Base-by-base conservation (phyloP, 1,140 invertebrate genomes). In the Dolichoris vasculosae region DNA sequence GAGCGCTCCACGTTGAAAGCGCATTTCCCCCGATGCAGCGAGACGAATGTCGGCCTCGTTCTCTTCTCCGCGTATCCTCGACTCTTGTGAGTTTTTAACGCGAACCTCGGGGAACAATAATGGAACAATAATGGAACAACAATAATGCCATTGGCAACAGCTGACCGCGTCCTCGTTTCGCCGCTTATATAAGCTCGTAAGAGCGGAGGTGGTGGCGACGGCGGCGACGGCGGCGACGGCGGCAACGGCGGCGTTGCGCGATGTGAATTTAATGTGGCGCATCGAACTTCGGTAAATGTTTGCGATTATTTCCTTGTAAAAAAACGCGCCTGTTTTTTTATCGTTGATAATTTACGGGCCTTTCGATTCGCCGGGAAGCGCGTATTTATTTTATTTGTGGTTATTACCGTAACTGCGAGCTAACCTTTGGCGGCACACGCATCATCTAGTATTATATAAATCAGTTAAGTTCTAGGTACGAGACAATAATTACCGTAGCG, bases 321-420 rank as follows among this genome's bases (percentile, higher is more conserved):
- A 69, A 20, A n/a, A 38, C 7, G 23, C 9, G 38, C 26, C n/a
- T n/a, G n/a, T n/a, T n/a, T 73, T 73, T 73, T 73, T 73, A 73
- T 73, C 13, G 38, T 43, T 17, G 40, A 13, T 43, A 26, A 43
- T 73, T 43, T 32, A 73, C 69, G 15, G 40, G 69, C 69, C 38
- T 43, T 8, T 6, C 11, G 20, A n/a, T 73, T 73, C 15, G 4
- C n/a, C 38, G 23, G 26, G 20, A n/a, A n/a, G 38, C 32, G 23
- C 40, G 23, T n/a, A 73, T 73, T 73, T 43, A 73, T 73, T 73
- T 73, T 73, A 43, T n/a, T 43, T 71, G 13, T 8, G 0, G 40
- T 73, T 73, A 73, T 73, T 73, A 73, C 69, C 43, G 38, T 73
- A 73, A 73, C 43, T 73, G 69, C 69, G 23, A 35, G 38, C 4